Evolutionary conservation across 2,113 vertebrate genomes (phyloP).

Genomic region (Pelusios castaneus): DNA sequence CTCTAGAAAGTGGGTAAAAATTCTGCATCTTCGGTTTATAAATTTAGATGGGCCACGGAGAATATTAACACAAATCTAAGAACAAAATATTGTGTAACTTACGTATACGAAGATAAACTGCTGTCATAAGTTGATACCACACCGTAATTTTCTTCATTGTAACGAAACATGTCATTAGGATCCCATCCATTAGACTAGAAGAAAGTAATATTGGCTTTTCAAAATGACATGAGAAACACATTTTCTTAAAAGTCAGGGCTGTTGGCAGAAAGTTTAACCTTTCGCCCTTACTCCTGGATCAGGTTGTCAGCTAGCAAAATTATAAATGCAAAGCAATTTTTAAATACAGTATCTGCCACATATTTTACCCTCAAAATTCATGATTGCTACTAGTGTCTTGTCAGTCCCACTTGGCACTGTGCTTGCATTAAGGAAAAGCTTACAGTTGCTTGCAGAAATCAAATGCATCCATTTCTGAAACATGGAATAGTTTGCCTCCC

Average conservation of each 20-base stretch:
- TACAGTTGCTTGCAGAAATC: not conserved
- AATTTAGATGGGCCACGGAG: conserved; percentile 22
- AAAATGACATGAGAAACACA: conserved; percentile 65
- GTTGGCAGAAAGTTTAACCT: conserved; percentile 19
- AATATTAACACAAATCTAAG: conserved; percentile 40
- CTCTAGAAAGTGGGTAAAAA: not conserved
- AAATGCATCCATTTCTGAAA: not conserved
- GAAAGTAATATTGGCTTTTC: conserved; percentile 68
- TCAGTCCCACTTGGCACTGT: not conserved
- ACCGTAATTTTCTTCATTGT: conserved; percentile 98
- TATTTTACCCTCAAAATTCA: not conserved
- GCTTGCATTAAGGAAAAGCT: not conserved
- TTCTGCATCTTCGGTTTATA: conserved; percentile 3
- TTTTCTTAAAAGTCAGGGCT: conserved; percentile 33
- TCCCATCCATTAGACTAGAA: conserved; percentile 98
- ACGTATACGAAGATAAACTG: conserved; percentile 98
- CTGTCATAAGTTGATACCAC: conserved; percentile 98
- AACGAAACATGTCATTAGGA: conserved; percentile 99
- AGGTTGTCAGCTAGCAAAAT: not conserved
- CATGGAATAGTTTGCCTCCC: not conserved
- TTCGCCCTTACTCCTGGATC: conserved; percentile 3
- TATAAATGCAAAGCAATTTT: not conserved
- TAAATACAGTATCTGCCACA: not conserved
- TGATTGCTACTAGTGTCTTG: not conserved
- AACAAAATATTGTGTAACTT: conserved; percentile 75